A percentile compares a stretch with the other conserved stretches of the same genome.
These are phyloP conservation scores for Peromyscus leucopus DNA, from an alignment of 2,113 vertebrate species.

Conservation along the genomic window DNA sequence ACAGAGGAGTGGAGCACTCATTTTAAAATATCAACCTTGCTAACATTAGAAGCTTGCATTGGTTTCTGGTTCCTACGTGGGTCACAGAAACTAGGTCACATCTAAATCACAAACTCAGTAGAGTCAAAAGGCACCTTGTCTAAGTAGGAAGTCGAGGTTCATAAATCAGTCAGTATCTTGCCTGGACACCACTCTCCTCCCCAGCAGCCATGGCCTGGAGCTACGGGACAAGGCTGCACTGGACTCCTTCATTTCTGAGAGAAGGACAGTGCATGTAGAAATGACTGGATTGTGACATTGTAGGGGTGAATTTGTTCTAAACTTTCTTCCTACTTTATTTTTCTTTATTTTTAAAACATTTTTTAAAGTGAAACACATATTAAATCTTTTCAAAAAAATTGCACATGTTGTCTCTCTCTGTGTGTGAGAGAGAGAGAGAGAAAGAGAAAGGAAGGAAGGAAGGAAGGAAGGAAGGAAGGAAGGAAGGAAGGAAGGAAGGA, in stretches of 20 bases:
- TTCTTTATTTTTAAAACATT: slow-evolving; percentile 1
- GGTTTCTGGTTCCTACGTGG: neutral
- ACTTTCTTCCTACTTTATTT: slow-evolving; percentile 1
- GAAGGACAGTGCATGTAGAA: neutral
- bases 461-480: no score
- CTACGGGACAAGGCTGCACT: neutral
- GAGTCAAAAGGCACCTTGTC: neutral
- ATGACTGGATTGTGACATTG: neutral
- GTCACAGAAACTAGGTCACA: neutral
- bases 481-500: no score
- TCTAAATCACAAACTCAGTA: neutral
- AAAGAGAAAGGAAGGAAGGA: no score
- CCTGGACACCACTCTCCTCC: no score
- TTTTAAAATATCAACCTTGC: neutral
- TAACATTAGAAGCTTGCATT: neutral
- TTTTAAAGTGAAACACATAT: neutral
- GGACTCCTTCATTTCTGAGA: neutral
- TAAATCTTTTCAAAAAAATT: neutral
- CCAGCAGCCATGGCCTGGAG: neutral
- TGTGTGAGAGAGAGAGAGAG: no score
- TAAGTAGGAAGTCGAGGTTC: neutral
- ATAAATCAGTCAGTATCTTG: neutral
- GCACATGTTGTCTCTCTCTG: neutral
- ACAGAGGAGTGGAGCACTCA: neutral
- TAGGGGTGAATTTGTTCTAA: neutral